A percentile compares a stretch with the other conserved stretches of the same genome.
These are phyloP conservation scores for Anoplopoma fimbria DNA, from an alignment of 2,113 vertebrate species.

Conservation along the genomic window DNA sequence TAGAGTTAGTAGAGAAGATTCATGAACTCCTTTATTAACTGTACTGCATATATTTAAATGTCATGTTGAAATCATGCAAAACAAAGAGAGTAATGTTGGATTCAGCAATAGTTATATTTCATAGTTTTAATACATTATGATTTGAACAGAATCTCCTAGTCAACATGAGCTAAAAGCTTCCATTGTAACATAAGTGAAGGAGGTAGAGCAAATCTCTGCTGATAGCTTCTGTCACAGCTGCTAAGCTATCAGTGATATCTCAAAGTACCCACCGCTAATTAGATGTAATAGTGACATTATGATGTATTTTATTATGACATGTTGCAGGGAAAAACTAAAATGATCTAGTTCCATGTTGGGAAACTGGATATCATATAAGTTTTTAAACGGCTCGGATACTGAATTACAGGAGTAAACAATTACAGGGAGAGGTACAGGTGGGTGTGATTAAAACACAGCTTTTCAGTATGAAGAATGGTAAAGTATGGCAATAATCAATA, in stretches of 20 bases:
- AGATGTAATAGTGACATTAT: constrained; percentile 43
- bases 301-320: constrained; percentile 27
- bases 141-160: background rate
- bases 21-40: constrained; percentile 6
- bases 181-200: constrained; percentile 15
- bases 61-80: constrained; percentile 13
- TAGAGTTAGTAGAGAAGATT: background rate
- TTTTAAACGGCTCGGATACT: background rate
- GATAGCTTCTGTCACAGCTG: constrained; percentile 47
- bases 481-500: background rate
- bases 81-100: background rate
- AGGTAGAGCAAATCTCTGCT: constrained; percentile 40
- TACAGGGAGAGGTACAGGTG: too few species aligned
- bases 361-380: background rate
- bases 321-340: constrained; percentile 17
- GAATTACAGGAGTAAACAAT: constrained; percentile 2
- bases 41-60: background rate
- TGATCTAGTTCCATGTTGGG: constrained; percentile 1
- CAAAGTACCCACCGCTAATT: constrained; percentile 45
- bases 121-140: background rate
- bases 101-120: background rate
- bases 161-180: constrained; percentile 9
- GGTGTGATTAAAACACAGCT: constrained; percentile 8
- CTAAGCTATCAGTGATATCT: constrained; percentile 40
- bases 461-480: background rate